Evolutionary conservation across 2,888 invertebrate species (phyloP).

Genomic region (Camptogramma bilineatum): DNA sequence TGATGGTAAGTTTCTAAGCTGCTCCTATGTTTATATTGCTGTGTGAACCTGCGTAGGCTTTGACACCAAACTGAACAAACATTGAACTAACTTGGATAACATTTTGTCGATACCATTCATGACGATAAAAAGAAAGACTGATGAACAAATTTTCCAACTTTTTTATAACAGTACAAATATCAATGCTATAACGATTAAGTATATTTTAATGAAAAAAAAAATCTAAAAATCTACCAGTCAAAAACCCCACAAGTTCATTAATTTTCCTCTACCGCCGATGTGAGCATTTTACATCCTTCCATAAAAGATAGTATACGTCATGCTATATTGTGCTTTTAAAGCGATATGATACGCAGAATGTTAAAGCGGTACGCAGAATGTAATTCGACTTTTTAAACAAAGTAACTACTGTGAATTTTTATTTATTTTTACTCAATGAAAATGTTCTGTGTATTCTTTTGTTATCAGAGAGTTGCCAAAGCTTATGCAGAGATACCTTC

Average conservation of each 20-base stretch:
- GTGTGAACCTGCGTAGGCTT: constrained; percentile 25
- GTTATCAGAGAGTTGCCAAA: constrained; percentile 16
- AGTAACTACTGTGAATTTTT: neutral
- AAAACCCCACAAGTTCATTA: neutral
- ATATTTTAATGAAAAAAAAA: neutral
- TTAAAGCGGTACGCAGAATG: too few species aligned
- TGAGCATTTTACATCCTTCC: constrained; percentile 11
- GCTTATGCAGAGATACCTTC: constrained; percentile 22
- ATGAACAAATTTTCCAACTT: neutral
- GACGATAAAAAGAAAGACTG: neutral
- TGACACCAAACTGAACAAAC: constrained; percentile 1
- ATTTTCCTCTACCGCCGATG: constrained; percentile 6
- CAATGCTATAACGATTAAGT: neutral
- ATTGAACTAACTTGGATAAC: neutral
- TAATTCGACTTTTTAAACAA: neutral
- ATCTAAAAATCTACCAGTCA: neutral
- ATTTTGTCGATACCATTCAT: neutral
- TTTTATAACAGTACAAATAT: neutral
- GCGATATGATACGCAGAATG: neutral
- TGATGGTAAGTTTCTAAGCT: constrained; percentile 88
- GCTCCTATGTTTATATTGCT: constrained; percentile 24
- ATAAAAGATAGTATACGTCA: constrained; percentile 5
- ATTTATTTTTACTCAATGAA: neutral
- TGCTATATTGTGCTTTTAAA: neutral
- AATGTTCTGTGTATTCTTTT: neutral